phyloP scores from a whole-genome alignment of 2,113 vertebrate species.

The Calonectris borealis region DNA sequence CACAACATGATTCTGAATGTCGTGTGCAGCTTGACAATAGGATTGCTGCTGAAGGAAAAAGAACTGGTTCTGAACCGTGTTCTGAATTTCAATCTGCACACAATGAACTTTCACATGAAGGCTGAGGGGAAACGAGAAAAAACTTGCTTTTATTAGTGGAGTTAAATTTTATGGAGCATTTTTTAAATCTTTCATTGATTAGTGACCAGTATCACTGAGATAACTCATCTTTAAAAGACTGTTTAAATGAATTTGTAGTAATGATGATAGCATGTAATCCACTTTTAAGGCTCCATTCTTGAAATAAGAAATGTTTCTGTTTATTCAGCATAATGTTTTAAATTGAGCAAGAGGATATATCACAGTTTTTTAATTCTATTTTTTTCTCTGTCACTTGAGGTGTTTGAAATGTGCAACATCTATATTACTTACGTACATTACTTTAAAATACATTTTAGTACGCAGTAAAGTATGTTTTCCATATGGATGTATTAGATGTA shows the following conservation, averaged over 20 bases:
- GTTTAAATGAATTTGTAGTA: not conserved
- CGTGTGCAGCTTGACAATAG: constrained; percentile 27
- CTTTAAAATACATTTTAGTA: not conserved
- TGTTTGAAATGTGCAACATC: not conserved
- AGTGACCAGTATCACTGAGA: not conserved
- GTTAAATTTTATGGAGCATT: not conserved
- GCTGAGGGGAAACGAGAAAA: not conserved
- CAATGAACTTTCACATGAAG: constrained; percentile 13
- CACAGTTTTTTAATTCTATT: not conserved
- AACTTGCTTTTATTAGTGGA: not conserved
- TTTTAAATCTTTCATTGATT: not conserved
- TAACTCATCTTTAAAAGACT: not conserved
- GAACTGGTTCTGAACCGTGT: not conserved
- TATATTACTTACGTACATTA: not conserved
- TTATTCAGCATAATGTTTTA: constrained; percentile 11
- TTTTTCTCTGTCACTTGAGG: not conserved
- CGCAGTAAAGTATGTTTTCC: not conserved
- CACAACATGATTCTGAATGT: constrained; percentile 21
- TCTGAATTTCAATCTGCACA: constrained; percentile 42
- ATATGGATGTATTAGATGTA: not conserved
- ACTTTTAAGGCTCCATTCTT: not conserved
- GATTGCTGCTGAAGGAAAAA: constrained; percentile 22
- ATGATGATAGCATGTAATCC: not conserved
- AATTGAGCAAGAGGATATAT: not conserved
- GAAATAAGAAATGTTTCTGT: not conserved